Evolutionary conservation across 2,113 vertebrate genomes (phyloP), one percentile per base, ranked within the genome.

Genomic region (Apteryx mantelli): DNA sequence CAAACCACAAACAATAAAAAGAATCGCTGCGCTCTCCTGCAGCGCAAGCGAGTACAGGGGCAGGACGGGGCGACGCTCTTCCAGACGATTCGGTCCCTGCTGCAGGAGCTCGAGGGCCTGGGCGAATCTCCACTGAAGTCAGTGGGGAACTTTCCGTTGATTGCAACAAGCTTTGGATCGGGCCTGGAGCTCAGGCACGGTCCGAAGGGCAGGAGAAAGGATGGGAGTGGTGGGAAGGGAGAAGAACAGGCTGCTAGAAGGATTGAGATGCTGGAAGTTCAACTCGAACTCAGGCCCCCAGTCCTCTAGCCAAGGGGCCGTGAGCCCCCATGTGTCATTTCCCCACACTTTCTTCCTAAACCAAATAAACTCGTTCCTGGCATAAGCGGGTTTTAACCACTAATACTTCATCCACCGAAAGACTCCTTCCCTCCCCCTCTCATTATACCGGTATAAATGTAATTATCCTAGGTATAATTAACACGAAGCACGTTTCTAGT

Each of bases 401-500:
- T 61, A 82, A n/a, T 19, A 5, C 68, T 82, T 77, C 78, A 88
- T 36, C 63, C 53, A 7, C 91, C 74, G 93, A 76, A 92, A 74
- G 75, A 80, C 82, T 94, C 63, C 63, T 56, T 91, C 88, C 86
- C 88, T 91, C 92, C 92, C 68, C 86, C 85, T 65, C 71, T 73
- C 93, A 46, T 82, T 82, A 73, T 21, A 38, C 9, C 0, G 0
- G 78, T 64, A 44, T 25, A 87, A 79, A 56, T 85, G 70, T 87
- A 94, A 96, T 96, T 91, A 95, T 84, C 74, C n/a, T 66, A 11
- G 78, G 89, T 82, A 19, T 93, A 97, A 96, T 95, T 96, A 97
- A 82, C 89, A 91, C n/a, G 76, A 87, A 89, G 70, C 42, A 10
- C 28, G 5, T 77, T 92, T 38, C 82, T 52, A 64, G n/a, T 20